Base-by-base conservation (phyloP, 2,797 vertebrate species). In the Aplochiton taeniatus region DNA sequence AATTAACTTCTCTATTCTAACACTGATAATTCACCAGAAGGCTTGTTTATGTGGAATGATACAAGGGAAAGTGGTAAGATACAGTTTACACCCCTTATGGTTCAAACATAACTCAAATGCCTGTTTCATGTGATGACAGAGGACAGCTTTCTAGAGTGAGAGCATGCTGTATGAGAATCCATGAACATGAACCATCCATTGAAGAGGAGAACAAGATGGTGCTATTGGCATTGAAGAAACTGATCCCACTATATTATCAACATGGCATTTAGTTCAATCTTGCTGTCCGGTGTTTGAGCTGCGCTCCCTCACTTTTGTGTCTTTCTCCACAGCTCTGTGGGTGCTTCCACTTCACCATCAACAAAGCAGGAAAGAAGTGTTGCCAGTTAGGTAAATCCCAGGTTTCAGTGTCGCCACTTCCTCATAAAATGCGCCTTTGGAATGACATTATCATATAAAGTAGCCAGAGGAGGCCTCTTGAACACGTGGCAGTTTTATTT, bases 1-100 rank as follows among this genome's bases (percentile, higher is more conserved):
- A 53, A 83, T 81, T 73, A 84, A 75, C 58, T 56, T 1, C 59
- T 63, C 56, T 10, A 11, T 46, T 61, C 1, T 43, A 48, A 63
- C 43, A 13, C 9, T 48, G 13, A 48, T 11, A 48, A 48, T 11
- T 11, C 3, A 3, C 1, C 9, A 48, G 9, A 48, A 48, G 46
- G 13, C 46, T 48, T 45, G 31, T 31, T 31, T 31, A 31, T 31
- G 31, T 6, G 31, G 31, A 31, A 31, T 6, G 6, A 31, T 31
- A 31, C 6, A 31, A 31, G 31, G 31, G 31, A 31, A 31, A 45
- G 61, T 69, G 20, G 47, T 70, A 58, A 62, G 67, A 69, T 9
- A 16, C 19, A 47, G 31, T 31, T 31, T 31, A 31, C 31, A 31
- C 6, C 31, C 31, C 2, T 31, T 3, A 3, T 31, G 2, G 31